A percentile compares a stretch with the other conserved stretches of the same genome.
Evolutionary conservation across 2,797 vertebrate species (phyloP).

Genomic region (Champsocephalus esox): DNA sequence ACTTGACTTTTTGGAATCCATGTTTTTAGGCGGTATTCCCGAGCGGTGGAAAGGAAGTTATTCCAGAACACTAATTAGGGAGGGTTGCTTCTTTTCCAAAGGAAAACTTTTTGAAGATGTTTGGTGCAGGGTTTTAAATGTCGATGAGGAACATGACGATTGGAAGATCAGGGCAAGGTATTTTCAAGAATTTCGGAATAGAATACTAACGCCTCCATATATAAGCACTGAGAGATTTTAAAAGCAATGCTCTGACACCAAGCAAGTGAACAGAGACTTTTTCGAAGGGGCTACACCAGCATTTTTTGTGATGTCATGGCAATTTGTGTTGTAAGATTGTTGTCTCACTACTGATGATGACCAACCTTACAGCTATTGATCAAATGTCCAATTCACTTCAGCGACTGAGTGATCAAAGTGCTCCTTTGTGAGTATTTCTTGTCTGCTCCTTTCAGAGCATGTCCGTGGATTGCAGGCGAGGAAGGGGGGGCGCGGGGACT

Average conservation of each 20-base stretch:
- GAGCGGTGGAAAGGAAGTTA: not conserved
- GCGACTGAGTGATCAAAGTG: conserved; percentile 49
- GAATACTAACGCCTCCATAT: not conserved
- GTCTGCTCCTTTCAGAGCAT: conserved; percentile 40
- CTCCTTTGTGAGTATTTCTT: conserved; percentile 42
- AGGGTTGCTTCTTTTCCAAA: conserved; percentile 44
- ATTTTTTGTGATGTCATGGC: not conserved
- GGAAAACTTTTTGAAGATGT: conserved; percentile 33
- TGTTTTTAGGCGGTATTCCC: conserved; percentile 23
- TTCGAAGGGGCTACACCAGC: not conserved
- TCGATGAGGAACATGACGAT: not conserved
- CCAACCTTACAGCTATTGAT: conserved; percentile 59
- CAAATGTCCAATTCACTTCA: conserved; percentile 53
- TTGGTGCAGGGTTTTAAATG: conserved; percentile 16
- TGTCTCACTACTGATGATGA: conserved; percentile 27
- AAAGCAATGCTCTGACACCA: not conserved
- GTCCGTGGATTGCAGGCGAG: conserved; percentile 40
- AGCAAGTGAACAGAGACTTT: no score
- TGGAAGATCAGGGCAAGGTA: not conserved
- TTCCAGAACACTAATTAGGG: conserved; percentile 54
- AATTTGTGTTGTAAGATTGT: conserved; percentile 22
- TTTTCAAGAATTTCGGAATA: conserved; percentile 4
- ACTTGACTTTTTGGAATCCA: conserved; percentile 38
- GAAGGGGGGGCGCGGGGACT: not conserved
- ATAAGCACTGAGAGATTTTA: not conserved